A percentile compares a stretch with the other conserved stretches of the same genome.
Conservation (phyloP, 1,140 invertebrate genomes). For the Megathymus violae region DNA sequence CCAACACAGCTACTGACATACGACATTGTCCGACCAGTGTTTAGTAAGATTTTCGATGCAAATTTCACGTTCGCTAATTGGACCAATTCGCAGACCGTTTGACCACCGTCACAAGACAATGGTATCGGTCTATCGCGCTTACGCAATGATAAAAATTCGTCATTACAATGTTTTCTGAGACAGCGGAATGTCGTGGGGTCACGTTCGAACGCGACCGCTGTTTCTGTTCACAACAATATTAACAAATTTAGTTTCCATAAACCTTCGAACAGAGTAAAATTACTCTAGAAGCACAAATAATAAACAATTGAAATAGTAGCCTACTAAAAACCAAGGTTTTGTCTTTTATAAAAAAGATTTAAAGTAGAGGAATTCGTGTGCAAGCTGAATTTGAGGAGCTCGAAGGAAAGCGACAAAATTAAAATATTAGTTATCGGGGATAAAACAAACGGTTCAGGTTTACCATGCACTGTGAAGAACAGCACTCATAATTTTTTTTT, state of each 20-base stretch:
- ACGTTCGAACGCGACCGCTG: slow-evolving; percentile 12
- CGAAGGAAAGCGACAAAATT: no score
- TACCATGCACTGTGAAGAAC: no score
- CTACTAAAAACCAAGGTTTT: no score
- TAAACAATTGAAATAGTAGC: no score
- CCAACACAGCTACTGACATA: not conserved
- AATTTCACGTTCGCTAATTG: slow-evolving; percentile 45
- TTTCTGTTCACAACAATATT: slow-evolving; percentile 10
- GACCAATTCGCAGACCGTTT: slow-evolving; percentile 42
- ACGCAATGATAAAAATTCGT: slow-evolving; percentile 35
- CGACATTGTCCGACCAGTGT: slow-evolving; percentile 9
- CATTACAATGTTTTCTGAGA: slow-evolving; percentile 33
- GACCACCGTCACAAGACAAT: slow-evolving; percentile 39
- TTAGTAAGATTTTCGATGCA: slow-evolving; percentile 34
- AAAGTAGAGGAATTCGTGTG: no score
- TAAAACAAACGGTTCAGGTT: no score
- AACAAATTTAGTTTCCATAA: slow-evolving; percentile 5
- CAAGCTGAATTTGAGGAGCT: no score
- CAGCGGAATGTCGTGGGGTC: slow-evolving; percentile 14
- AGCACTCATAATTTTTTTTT: no score
- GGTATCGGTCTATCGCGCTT: slow-evolving; percentile 23
- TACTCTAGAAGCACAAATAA: no score
- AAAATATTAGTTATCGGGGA: no score
- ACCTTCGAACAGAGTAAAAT: no score
- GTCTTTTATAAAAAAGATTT: no score